Evolutionary conservation across 2,113 vertebrate genomes (phyloP).

Genomic region (Chinchilla lanigera): DNA sequence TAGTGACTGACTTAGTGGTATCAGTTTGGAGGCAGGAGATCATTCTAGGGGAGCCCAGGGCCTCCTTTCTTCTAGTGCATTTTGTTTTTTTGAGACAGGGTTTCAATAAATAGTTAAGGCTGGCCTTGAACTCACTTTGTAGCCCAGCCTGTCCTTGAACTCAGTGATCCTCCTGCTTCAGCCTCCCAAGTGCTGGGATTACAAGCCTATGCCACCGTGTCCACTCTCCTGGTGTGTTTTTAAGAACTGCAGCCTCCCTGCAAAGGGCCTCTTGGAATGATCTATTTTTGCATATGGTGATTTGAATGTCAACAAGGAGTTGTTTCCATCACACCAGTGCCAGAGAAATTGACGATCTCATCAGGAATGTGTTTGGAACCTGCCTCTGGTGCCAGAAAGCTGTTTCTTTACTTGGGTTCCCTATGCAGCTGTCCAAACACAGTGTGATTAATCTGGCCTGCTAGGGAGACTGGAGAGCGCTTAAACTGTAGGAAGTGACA

Average conservation of each 20-base stretch:
- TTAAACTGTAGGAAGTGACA: constrained; percentile 13
- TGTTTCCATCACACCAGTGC: not conserved
- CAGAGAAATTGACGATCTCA: constrained; percentile 56
- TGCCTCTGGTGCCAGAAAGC: constrained; percentile 19
- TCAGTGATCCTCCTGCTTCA: not conserved
- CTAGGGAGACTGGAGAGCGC: not conserved
- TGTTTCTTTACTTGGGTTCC: not conserved
- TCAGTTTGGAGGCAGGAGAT: not conserved
- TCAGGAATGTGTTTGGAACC: not conserved
- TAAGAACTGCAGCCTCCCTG: fast-evolving
- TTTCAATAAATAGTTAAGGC: not conserved
- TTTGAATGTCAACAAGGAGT: constrained; percentile 14
- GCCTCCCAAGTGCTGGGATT: not conserved
- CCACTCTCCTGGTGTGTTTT: not conserved
- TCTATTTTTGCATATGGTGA: not conserved
- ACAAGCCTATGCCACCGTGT: not conserved
- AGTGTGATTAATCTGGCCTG: constrained; percentile 12
- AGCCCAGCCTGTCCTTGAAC: not conserved
- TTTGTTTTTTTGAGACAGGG: not conserved
- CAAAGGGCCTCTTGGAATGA: not conserved
- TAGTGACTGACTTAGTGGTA: not conserved
- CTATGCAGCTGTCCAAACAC: constrained; percentile 44
- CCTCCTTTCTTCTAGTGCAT: not conserved
- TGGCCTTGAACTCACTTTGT: not conserved
- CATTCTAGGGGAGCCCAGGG: not conserved